phyloP scores from a whole-genome alignment of 2,113 vertebrate genomes.

The Lepisosteus oculatus region DNA sequence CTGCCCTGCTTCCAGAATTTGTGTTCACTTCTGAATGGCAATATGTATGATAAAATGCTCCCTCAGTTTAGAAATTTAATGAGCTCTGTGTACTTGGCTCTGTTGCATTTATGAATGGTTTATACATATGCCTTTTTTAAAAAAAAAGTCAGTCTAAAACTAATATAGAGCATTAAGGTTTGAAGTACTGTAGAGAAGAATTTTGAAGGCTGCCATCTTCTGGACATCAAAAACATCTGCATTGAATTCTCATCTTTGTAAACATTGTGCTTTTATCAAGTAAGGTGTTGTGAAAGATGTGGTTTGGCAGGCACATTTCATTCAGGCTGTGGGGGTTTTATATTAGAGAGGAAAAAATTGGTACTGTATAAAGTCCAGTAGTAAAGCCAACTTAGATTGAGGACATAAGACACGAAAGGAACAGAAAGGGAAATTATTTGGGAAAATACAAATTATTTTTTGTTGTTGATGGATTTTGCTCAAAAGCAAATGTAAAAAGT shows the following conservation, averaged over 20 bases:
- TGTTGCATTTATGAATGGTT: background rate
- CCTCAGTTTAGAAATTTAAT: background rate
- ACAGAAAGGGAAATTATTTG: too few relatives aligned
- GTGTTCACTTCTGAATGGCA: too few relatives aligned
- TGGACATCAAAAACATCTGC: background rate
- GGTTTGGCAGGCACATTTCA: too few relatives aligned
- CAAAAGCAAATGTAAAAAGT: too few relatives aligned
- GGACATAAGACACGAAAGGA: too few relatives aligned
- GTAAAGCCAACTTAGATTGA: background rate
- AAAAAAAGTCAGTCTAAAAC: background rate
- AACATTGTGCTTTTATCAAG: background rate
- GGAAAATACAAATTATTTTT: too few relatives aligned
- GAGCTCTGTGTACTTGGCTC: background rate
- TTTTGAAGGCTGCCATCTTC: background rate
- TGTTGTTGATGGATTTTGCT: too few relatives aligned
- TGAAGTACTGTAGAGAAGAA: background rate
- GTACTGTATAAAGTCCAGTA: background rate
- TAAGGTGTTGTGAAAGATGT: background rate
- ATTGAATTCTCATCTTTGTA: background rate
- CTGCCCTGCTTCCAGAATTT: background rate
- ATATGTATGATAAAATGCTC: too few relatives aligned
- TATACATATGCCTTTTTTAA: background rate
- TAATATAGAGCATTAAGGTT: too few relatives aligned
- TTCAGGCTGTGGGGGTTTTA: too few relatives aligned
- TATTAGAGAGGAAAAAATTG: background rate